A percentile compares a stretch with the other conserved stretches of the same genome.
Conservation (phyloP, 1,140 invertebrate genomes). For the Nixonia krombeini region DNA sequence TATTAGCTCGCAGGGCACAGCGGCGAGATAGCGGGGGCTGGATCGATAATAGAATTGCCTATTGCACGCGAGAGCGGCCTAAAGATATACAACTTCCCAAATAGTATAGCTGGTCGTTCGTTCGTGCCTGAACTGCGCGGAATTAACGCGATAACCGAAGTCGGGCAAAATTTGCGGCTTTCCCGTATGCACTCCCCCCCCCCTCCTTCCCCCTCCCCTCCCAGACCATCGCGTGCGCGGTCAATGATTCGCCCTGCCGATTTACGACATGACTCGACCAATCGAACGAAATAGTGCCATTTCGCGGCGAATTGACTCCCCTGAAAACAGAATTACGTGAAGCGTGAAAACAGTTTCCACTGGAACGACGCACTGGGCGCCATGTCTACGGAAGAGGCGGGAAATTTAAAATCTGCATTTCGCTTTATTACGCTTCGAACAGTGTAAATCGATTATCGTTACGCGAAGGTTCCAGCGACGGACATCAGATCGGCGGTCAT, state of each 20-base stretch:
- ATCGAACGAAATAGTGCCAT: neutral
- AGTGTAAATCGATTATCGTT: too few species aligned
- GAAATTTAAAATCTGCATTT: neutral
- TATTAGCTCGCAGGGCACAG: constrained; percentile 43
- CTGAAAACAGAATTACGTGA: too few species aligned
- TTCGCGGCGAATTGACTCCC: too few species aligned
- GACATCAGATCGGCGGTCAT: too few species aligned
- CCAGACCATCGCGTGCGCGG: too few species aligned
- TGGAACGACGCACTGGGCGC: too few species aligned
- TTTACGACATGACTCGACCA: too few species aligned
- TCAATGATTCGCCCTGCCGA: too few species aligned
- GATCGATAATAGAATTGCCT: constrained; percentile 66
- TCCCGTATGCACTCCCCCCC: constrained; percentile 21
- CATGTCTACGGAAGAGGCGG: too few species aligned
- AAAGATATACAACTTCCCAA: constrained; percentile 57
- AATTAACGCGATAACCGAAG: constrained; percentile 45
- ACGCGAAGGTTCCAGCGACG: too few species aligned
- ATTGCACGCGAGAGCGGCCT: constrained; percentile 58
- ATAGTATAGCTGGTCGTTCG: constrained; percentile 41
- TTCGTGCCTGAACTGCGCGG: constrained; percentile 41
- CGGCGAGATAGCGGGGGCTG: constrained; percentile 44
- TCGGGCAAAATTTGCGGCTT: constrained; percentile 32
- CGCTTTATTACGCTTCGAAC: neutral
- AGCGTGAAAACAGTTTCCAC: too few species aligned
- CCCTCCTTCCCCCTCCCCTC: constrained; percentile 16